phyloP scores from a whole-genome alignment of 2,113 vertebrate species.

The Prochilodus magdalenae region DNA sequence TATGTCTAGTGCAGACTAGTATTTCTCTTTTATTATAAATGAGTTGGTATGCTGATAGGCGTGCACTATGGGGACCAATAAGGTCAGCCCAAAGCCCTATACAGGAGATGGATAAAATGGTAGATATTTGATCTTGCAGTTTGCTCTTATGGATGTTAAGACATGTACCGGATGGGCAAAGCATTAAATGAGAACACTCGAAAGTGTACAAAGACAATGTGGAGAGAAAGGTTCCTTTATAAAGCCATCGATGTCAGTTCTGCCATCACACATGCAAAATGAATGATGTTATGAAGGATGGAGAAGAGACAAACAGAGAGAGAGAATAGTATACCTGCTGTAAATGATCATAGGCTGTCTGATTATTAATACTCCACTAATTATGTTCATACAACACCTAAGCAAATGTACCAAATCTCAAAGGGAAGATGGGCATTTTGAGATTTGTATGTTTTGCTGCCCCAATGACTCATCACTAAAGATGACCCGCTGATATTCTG shows the following conservation, averaged over 20 bases:
- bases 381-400: background rate
- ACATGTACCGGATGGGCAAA: background rate
- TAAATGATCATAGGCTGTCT: constrained; percentile 37
- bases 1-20: too few species aligned
- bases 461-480: too few species aligned
- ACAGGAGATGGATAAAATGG: too few species aligned
- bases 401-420: background rate
- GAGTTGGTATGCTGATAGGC: too few species aligned
- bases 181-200: background rate
- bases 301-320: constrained; percentile 12
- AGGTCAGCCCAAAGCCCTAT: too few species aligned
- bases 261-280: background rate
- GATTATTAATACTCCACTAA: constrained; percentile 19
- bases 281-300: constrained; percentile 5
- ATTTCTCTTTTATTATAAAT: too few species aligned
- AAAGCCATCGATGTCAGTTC: constrained; percentile 18
- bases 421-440: background rate
- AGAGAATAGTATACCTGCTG: constrained; percentile 31
- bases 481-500: too few species aligned
- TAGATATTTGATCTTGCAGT: too few species aligned
- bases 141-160: too few species aligned
- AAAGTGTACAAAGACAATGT: background rate
- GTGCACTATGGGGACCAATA: too few species aligned
- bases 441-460: too few species aligned
- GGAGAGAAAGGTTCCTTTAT: background rate